Evolutionary conservation across 1,140 invertebrate genomes (phyloP), one percentile per base, ranked within the genome.

Genomic region (Pogonognathellus flavescens): DNA sequence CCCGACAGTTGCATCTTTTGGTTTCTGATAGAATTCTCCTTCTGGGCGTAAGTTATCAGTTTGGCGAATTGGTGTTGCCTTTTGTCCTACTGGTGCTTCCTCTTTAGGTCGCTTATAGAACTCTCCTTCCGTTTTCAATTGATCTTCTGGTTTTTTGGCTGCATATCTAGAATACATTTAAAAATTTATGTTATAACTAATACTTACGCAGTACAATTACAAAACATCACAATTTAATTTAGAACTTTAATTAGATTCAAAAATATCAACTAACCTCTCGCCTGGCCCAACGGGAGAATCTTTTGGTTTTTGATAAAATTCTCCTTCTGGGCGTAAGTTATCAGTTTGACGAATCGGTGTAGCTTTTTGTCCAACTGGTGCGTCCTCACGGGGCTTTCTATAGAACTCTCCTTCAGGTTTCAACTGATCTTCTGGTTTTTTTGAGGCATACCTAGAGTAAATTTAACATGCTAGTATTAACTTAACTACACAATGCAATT

Each of bases 41-140:
- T 95, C 84, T 14, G 55, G 14, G 9, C 55, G 25, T 0, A 88
- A 41, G 41, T 89, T 93, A 87, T 94, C 93, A 62, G 91, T 87
- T 50, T 89, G 91, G 85, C 89, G 92, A 50, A 91, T 91, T 0
- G 91, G 89, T 16, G 90, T 88, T 4, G 90, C 89, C 72, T 92
- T 90, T 87, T 93, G 92, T 57, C 90, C 91, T 90, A 14, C 16
- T 11, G 53, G 53, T 55, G 16, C 53, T 16, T 55, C 53, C 16
- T 10, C 53, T 3, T 9, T 2, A 4, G 53, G 53, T 55, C 16
- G 2, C 91, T 11, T 2, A n/a, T 2, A 4, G 49, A 76, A 53
- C 62, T 87, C 60, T 66, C 80, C n/a, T 70, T 53, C 22, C 52
- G 57, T 5, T 80, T 20, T 85, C 80, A 31, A 55, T 1, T 55